Evolutionary conservation across 2,797 vertebrate genomes (phyloP), one percentile per base, ranked within the genome.

Genomic region (Anisognathus igniventris): DNA sequence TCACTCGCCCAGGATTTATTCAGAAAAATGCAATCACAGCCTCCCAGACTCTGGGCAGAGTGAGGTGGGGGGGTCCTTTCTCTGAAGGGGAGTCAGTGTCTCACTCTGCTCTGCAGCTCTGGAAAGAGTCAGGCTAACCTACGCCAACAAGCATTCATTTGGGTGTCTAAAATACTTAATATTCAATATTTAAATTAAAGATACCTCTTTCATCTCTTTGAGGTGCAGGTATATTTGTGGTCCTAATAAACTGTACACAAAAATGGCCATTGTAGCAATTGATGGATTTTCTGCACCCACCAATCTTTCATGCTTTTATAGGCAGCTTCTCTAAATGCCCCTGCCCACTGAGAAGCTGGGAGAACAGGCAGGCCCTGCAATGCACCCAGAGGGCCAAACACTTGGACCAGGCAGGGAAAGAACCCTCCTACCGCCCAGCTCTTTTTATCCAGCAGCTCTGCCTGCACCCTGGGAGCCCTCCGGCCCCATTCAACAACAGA

Each of bases 1-100:
- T 91, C 73, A 66, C 70, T 91, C 1, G 16, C 76, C 62, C 71
- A 81, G 93, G 95, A 84, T 95, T 96, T 96, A 90, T 92, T 96
- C 37, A 84, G 20, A 45, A 81, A 91, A 93, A 92, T 1, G 51
- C 85, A 94, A 64, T 88, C 79, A 19, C 60, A 75, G 57, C 67
- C 82, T 95, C 44, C 37, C 81, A 93, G 95, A 51, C 47, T 61
- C 60, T 56, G 91, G 78, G 78, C 75, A 95, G 57, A 67, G 22
- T 0, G 5, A 72, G 56, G 61, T 61, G 45, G 35, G 45, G 74
- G 83, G 53, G n/a, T 68, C 54, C 31, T 75, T 68, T 80, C 65
- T 73, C 40, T 88, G 35, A 57, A 68, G 2, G 2, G 33, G 39
- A 56, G 22, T 92, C 17, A 0, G 48, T 51, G 62, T 48, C 50